phyloP scores from a whole-genome alignment of 1,140 invertebrate species.

The Aphaenogaster rudis region DNA sequence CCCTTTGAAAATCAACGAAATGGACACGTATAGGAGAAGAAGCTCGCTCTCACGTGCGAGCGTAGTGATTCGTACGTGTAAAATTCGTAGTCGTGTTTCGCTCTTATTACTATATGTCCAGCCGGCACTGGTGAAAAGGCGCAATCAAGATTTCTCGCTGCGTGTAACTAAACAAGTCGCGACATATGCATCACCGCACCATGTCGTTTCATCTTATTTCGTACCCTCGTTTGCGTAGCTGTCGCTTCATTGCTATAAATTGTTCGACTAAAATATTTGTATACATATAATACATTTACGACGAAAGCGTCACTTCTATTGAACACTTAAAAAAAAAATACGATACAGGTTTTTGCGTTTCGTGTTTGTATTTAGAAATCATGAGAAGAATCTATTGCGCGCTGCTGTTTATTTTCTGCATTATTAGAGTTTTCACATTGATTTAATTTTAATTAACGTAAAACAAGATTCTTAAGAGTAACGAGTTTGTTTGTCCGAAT shows the following conservation, averaged over 20 bases:
- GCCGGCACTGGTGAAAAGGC: constrained; percentile 69
- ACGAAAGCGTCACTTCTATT: not conserved
- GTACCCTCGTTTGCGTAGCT: constrained; percentile 18
- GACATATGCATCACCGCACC: constrained; percentile 46
- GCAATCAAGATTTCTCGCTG: constrained; percentile 75
- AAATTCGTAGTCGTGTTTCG: constrained; percentile 49
- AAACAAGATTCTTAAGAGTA: not conserved
- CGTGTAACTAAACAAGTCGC: constrained; percentile 26
- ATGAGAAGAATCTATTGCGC: not conserved
- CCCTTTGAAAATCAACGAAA: constrained; percentile 72
- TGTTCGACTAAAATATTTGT: constrained; percentile 17
- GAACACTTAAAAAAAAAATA: not conserved
- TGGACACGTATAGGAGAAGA: constrained; percentile 32
- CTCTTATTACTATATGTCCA: constrained; percentile 62
- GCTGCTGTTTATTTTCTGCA: not conserved
- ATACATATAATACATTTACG: not conserved
- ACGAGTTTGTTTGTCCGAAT: not conserved
- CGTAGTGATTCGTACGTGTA: constrained; percentile 20
- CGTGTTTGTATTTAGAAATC: not conserved
- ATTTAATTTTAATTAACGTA: not conserved
- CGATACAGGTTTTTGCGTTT: not conserved
- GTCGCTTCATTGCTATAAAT: constrained; percentile 28
- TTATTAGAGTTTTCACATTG: not conserved
- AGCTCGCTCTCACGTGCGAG: not conserved
- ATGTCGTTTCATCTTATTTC: constrained; percentile 55